phyloP scores from a whole-genome alignment of 2,797 vertebrate species.

The Florisuga fusca region DNA sequence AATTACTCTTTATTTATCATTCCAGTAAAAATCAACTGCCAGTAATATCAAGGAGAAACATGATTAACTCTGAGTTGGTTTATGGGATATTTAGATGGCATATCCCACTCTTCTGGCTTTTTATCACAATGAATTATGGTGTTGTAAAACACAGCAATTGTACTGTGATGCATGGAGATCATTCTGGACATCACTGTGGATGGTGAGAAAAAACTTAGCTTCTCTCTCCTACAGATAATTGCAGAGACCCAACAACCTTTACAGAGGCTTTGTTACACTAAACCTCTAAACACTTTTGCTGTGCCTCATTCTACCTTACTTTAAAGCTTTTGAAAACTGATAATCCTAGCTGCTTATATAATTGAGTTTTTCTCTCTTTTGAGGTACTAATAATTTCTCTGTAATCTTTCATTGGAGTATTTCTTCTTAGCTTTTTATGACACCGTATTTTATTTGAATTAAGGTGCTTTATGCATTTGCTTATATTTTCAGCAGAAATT shows the following conservation, averaged over 20 bases:
- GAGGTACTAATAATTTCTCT: not conserved
- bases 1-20: conserved; percentile 39
- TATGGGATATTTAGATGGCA: not conserved
- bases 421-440: not conserved
- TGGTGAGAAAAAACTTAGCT: not conserved
- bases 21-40: conserved; percentile 48
- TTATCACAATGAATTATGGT: not conserved
- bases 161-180: not conserved
- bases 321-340: not conserved
- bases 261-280: not conserved
- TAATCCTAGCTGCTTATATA: not conserved
- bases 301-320: not conserved
- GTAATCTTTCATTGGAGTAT: not conserved
- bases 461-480: not conserved
- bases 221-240: not conserved
- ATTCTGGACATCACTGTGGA: not conserved
- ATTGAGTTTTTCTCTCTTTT: not conserved
- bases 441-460: not conserved
- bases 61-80: not conserved
- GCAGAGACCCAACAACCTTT: not conserved
- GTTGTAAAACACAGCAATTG: not conserved
- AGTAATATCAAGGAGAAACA: conserved; percentile 1
- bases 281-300: not conserved
- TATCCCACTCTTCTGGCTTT: not conserved
- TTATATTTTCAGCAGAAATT: not conserved